Base-by-base conservation (phyloP, 2,797 vertebrate species). In the Delichon dasypus region DNA sequence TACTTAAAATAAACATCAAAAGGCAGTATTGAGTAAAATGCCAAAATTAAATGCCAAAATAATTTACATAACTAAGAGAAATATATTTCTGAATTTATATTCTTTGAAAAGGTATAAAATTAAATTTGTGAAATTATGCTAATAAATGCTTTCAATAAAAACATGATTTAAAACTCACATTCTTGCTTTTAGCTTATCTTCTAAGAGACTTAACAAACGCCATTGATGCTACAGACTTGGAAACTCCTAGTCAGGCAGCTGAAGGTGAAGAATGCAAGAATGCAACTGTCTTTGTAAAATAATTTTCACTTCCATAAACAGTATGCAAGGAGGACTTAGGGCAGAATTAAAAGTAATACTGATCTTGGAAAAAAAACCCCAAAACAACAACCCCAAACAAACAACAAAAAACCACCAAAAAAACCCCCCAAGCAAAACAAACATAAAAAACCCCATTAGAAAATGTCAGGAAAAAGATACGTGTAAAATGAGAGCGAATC, bases 401-500 rank as follows among this genome's bases (percentile, higher is more conserved):
- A 38, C 36, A 38, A 38, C 36, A 38, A 38, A 10, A 38, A 38
- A 36, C 10, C n/a, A n/a, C n/a, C n/a, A 36, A 36, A 36, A 36
- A 36, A 36, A 36, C 36, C 36, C 9, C 36, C 36, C 36, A 36
- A 9, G 9, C 36, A 36, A 36, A 38, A 11, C 38, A 38, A 38
- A 38, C 38, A 38, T 38, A 5, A 38, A 38, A 34, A 22, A 23
- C 36, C 30, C 11, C 13, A 55, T 38, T 74, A 78, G 51, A 45
- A 76, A 66, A 90, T 8, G 4, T 55, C 73, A 44, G 51, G 74
- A 72, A 91, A 98, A 98, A 98, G 99, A 99, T 99, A 99, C 99
- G 99, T 76, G 99, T 99, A 96, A 99, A 99, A 97, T 99, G 99
- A 75, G 99, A 99, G 83, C 99, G 98, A 97, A 99, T 99, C 99